Conservation (phyloP, 1,140 invertebrate species). For the Listronotus bonariensis region DNA sequence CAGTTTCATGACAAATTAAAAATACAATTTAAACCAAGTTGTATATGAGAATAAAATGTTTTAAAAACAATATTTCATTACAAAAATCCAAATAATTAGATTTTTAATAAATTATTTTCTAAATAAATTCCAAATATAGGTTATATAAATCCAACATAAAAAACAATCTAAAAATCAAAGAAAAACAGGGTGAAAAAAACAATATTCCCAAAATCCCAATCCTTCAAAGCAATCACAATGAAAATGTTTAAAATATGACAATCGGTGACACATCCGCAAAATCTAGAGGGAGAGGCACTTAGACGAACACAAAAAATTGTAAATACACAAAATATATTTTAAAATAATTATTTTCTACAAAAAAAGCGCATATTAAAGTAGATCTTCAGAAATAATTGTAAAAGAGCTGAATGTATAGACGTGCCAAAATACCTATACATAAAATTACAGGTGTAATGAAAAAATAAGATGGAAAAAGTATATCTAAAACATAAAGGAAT, state of each 20-base stretch:
- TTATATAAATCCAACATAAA: too few relatives aligned
- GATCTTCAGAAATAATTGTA: conserved; percentile 31
- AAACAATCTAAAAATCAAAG: background rate
- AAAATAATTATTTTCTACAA: conserved; percentile 32
- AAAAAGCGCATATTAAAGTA: background rate
- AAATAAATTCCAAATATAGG: too few relatives aligned
- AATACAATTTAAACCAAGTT: too few relatives aligned
- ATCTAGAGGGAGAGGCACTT: conserved; percentile 52
- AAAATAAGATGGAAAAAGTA: background rate
- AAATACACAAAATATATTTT: conserved; percentile 49
- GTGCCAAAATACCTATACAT: conserved; percentile 39
- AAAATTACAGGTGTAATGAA: conserved; percentile 12
- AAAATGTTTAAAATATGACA: conserved; percentile 46
- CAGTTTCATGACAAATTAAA: too few relatives aligned
- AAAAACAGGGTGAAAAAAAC: conserved; percentile 16
- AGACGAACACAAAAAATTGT: conserved; percentile 38
- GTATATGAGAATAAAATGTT: too few relatives aligned
- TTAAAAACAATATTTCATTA: too few relatives aligned
- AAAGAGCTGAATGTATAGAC: conserved; percentile 41
- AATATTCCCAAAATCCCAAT: conserved; percentile 8
- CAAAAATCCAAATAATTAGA: too few relatives aligned
- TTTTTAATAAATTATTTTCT: too few relatives aligned
- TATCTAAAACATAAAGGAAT: background rate
- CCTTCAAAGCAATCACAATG: conserved; percentile 10
- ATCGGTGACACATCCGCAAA: conserved; percentile 51